A percentile compares a stretch with the other conserved stretches of the same genome.
phyloP scores from a whole-genome alignment of 2,113 vertebrate genomes.

The Scatophagus argus region DNA sequence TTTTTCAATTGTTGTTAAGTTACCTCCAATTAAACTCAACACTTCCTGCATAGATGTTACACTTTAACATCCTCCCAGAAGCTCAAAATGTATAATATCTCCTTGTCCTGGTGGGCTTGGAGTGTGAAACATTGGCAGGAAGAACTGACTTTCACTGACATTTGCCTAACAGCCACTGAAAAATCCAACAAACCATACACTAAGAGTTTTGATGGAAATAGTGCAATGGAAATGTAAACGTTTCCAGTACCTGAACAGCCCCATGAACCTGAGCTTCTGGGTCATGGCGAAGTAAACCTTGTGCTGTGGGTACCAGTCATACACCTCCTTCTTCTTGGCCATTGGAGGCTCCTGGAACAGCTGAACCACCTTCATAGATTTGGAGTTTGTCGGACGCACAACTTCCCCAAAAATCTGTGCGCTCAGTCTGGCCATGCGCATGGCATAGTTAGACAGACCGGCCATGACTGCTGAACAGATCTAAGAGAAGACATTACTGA shows the following conservation, averaged over 20 bases:
- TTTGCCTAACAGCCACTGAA: too few species aligned
- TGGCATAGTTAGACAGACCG: conserved; percentile 87
- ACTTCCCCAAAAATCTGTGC: conserved; percentile 93
- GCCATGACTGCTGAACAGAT: conserved; percentile 82
- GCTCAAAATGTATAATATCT: too few species aligned
- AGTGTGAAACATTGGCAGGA: background rate
- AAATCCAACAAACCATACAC: too few species aligned
- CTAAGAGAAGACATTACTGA: background rate
- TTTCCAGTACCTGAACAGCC: conserved; percentile 91
- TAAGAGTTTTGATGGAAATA: background rate
- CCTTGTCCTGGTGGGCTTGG: background rate
- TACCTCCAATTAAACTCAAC: background rate
- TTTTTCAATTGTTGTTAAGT: background rate
- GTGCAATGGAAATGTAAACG: background rate
- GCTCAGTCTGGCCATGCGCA: conserved; percentile 92
- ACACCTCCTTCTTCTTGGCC: conserved; percentile 89
- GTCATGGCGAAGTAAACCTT: conserved; percentile 90
- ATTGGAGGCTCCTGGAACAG: conserved; percentile 92
- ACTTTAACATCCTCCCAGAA: too few species aligned
- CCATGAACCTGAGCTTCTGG: conserved; percentile 89
- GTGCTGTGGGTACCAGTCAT: conserved; percentile 95
- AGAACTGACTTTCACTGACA: background rate
- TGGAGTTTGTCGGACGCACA: conserved; percentile 88
- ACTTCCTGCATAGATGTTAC: background rate
- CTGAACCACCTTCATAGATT: conserved; percentile 93